phyloP scores from a whole-genome alignment of 2,797 vertebrate genomes.

The Chelon auratus region DNA sequence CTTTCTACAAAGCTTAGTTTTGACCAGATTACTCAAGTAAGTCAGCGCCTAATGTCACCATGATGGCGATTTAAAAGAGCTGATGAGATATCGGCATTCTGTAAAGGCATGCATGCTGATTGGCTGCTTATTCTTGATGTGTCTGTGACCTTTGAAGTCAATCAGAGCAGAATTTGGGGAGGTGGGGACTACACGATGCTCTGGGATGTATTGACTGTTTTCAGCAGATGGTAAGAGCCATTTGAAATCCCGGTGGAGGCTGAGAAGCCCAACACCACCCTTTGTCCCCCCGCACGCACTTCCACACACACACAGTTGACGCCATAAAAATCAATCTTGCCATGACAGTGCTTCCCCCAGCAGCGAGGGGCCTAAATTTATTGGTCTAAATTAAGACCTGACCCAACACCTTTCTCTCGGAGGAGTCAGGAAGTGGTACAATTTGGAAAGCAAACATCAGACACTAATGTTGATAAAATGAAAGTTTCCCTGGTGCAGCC shows the following conservation, averaged over 20 bases:
- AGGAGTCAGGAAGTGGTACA: constrained; percentile 63
- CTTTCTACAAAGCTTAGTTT: constrained; percentile 31
- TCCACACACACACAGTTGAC: constrained; percentile 66
- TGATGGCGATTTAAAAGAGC: constrained; percentile 49
- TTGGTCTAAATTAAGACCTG: constrained; percentile 80
- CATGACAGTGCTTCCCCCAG: constrained; percentile 77
- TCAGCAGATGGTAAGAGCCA: constrained; percentile 80
- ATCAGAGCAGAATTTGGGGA: constrained; percentile 68
- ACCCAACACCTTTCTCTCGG: constrained; percentile 75
- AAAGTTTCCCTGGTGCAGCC: constrained; percentile 45
- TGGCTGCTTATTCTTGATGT: constrained; percentile 73
- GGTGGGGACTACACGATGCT: constrained; percentile 62
- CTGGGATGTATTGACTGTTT: constrained; percentile 75
- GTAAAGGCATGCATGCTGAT: constrained; percentile 72
- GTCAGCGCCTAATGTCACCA: constrained; percentile 36
- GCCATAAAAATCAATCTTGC: constrained; percentile 83
- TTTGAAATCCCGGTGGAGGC: constrained; percentile 66
- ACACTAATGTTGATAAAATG: constrained; percentile 46
- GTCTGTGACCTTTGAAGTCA: constrained; percentile 75
- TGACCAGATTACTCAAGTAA: constrained; percentile 32
- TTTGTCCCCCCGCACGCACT: constrained; percentile 57
- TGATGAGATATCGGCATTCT: constrained; percentile 70
- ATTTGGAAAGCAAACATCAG: constrained; percentile 61
- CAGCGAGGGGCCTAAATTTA: constrained; percentile 73
- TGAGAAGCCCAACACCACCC: constrained; percentile 45